A percentile compares a stretch with the other conserved stretches of the same genome.
Evolutionary conservation across 2,888 invertebrate species (phyloP).

Genomic region (Rhorus exstirpatorius): DNA sequence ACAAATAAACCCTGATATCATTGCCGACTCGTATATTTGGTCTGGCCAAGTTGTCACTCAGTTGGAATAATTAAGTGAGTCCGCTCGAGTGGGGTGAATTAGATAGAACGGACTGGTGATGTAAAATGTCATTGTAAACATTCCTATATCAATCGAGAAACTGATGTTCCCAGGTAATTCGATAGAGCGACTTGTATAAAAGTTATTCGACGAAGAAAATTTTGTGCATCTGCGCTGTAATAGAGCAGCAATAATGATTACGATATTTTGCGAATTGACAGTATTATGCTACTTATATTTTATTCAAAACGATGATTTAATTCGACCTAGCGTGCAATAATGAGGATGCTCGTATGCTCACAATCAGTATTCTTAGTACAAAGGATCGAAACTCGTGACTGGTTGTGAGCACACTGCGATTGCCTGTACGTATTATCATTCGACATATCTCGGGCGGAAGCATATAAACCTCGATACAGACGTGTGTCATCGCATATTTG

Average conservation of each 20-base stretch:
- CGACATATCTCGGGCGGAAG: conserved; percentile 81
- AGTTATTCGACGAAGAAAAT: conserved; percentile 60
- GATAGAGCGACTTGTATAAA: conserved; percentile 46
- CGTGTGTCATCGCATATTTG: conserved; percentile 81
- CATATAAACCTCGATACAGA: conserved; percentile 81
- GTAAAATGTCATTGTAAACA: conserved; percentile 54
- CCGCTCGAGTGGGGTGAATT: conserved; percentile 18
- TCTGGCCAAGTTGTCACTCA: conserved; percentile 30
- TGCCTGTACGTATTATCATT: conserved; percentile 53
- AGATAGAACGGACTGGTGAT: conserved; percentile 18
- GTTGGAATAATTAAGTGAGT: conserved; percentile 32
- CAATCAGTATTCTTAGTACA: background rate
- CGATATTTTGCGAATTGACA: too few species aligned
- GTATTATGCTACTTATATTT: too few species aligned
- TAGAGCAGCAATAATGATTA: too few species aligned
- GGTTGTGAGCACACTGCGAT: conserved; percentile 5
- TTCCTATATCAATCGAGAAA: conserved; percentile 66
- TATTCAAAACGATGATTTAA: too few species aligned
- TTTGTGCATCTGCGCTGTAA: conserved; percentile 8
- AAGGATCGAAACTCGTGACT: background rate
- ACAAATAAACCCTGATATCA: conserved; percentile 45
- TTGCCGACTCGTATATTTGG: conserved; percentile 37
- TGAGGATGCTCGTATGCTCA: background rate
- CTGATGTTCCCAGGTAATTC: conserved; percentile 2
- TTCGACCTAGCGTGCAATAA: conserved; percentile 7